Conservation (phyloP, 2,888 invertebrate species). For the Chloromyia formosa region DNA sequence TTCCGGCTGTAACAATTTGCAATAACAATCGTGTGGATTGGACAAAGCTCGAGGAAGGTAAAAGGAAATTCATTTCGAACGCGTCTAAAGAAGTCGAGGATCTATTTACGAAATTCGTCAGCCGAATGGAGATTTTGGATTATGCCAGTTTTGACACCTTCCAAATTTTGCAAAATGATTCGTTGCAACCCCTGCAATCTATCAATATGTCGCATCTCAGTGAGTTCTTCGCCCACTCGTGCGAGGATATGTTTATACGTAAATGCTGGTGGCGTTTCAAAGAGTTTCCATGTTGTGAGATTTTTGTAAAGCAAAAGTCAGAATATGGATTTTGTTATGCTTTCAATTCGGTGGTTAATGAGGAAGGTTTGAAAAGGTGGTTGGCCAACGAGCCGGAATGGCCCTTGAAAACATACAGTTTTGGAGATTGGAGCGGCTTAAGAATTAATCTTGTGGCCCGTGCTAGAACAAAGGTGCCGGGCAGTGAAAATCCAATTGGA, state of each 20-base stretch:
- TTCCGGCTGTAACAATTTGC: constrained; percentile 61
- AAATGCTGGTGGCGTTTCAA: constrained; percentile 63
- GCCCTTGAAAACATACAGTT: constrained; percentile 54
- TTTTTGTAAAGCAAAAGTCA: constrained; percentile 63
- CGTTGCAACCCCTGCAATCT: constrained; percentile 54
- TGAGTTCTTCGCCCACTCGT: constrained; percentile 54
- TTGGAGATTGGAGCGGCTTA: constrained; percentile 58
- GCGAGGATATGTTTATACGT: constrained; percentile 61
- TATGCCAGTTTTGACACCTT: constrained; percentile 60
- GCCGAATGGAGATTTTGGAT: constrained; percentile 56
- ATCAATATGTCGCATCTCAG: constrained; percentile 56
- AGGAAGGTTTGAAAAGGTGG: not conserved
- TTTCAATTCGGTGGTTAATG: constrained; percentile 63
- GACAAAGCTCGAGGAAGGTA: constrained; percentile 56
- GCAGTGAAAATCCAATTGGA: constrained; percentile 51
- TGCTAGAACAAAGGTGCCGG: constrained; percentile 49
- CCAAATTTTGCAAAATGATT: constrained; percentile 47
- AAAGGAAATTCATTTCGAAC: constrained; percentile 56
- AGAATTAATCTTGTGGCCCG: constrained; percentile 53
- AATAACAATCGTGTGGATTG: constrained; percentile 60
- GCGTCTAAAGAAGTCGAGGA: constrained; percentile 52
- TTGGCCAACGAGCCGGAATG: constrained; percentile 35
- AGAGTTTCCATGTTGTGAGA: constrained; percentile 62
- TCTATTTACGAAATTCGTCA: constrained; percentile 55
- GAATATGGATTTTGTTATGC: constrained; percentile 65